These are phyloP conservation scores for Anolis apletophallus DNA, from an alignment of 2,797 vertebrate species.

Conservation along the genomic window DNA sequence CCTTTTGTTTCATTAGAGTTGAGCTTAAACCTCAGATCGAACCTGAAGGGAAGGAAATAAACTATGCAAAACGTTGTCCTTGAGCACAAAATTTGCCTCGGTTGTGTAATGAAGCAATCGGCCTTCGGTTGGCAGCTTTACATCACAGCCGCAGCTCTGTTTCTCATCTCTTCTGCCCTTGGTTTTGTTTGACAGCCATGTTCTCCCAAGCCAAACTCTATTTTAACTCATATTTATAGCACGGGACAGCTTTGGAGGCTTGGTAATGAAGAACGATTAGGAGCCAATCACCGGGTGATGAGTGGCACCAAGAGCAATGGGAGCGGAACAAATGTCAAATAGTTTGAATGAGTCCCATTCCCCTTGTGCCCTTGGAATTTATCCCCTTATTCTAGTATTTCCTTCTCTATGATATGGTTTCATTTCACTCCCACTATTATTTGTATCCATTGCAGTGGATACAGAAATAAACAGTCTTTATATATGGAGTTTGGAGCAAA, in stretches of 20 bases:
- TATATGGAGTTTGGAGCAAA: too few species aligned
- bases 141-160: conserved; percentile 46
- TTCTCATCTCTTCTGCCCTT: conserved; percentile 48
- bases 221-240: conserved; percentile 65
- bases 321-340: not conserved
- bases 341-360: not conserved
- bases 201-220: conserved; percentile 49
- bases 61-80: conserved; percentile 54
- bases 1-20: not conserved
- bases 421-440: too few species aligned
- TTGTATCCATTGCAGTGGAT: too few species aligned
- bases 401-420: not conserved
- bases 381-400: not conserved
- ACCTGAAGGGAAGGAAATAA: conserved; percentile 39
- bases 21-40: conserved; percentile 29
- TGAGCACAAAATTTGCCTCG: conserved; percentile 58
- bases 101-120: conserved; percentile 56
- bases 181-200: conserved; percentile 61
- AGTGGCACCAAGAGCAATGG: conserved; percentile 33
- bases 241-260: conserved; percentile 41
- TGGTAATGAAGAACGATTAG: conserved; percentile 59
- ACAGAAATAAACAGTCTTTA: too few species aligned
- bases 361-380: not conserved
- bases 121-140: conserved; percentile 51
- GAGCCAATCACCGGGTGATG: conserved; percentile 51